Conservation (phyloP, 2,888 invertebrate species). For the Thereva unica region DNA sequence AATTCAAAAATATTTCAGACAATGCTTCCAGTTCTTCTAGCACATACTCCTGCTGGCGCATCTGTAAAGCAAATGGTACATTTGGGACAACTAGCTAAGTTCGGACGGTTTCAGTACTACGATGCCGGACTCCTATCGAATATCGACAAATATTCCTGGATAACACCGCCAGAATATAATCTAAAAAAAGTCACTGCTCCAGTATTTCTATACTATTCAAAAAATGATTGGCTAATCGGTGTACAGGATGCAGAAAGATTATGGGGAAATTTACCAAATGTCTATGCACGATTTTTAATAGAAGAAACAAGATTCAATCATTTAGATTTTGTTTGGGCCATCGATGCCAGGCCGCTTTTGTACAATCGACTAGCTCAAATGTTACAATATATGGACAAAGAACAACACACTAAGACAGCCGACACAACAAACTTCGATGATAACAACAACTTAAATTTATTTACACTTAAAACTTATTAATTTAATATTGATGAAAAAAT, state of each 20-base stretch:
- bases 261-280: conserved; percentile 62
- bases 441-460: too few relatives aligned
- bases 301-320: conserved; percentile 58
- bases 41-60: conserved; percentile 58
- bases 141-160: conserved; percentile 59
- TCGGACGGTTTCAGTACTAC: conserved; percentile 58
- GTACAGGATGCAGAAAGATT: conserved; percentile 63
- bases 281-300: conserved; percentile 54
- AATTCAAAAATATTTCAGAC: conserved; percentile 48
- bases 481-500: too few relatives aligned
- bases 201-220: conserved; percentile 63
- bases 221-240: conserved; percentile 68
- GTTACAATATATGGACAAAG: conserved; percentile 40
- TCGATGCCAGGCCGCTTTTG: conserved; percentile 59
- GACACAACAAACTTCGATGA: too few relatives aligned
- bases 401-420: too few relatives aligned
- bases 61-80: conserved; percentile 58
- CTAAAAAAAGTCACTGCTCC: conserved; percentile 61
- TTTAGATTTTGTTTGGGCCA: conserved; percentile 64
- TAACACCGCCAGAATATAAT: conserved; percentile 62
- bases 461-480: too few relatives aligned
- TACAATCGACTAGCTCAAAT: conserved; percentile 58
- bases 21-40: conserved; percentile 58
- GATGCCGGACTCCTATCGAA: conserved; percentile 59
- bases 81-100: conserved; percentile 57